A percentile compares a stretch with the other conserved stretches of the same genome.
Evolutionary conservation across 2,797 vertebrate genomes (phyloP).

Genomic region (Propithecus deckenii): DNA sequence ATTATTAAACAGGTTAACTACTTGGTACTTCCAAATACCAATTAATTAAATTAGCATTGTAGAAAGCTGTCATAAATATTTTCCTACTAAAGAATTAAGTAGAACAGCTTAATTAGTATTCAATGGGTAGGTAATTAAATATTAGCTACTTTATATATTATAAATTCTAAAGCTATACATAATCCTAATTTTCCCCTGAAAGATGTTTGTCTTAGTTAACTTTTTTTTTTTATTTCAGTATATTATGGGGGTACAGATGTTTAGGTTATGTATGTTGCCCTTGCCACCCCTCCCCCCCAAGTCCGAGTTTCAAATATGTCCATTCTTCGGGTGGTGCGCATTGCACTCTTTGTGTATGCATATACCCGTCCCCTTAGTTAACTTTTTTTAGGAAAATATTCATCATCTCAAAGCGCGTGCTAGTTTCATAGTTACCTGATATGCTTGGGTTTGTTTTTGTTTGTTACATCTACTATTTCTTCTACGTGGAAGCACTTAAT

Average conservation of each 20-base stretch:
- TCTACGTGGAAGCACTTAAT: not conserved
- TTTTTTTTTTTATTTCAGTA: not conserved
- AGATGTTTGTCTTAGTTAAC: not conserved
- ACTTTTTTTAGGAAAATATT: slow-evolving; percentile 10
- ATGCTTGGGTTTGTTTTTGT: not conserved
- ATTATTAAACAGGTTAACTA: not conserved
- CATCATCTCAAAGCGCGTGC: slow-evolving; percentile 16
- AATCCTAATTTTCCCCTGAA: not conserved
- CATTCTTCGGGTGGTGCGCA: no score
- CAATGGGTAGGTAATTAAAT: not conserved
- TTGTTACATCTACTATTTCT: not conserved
- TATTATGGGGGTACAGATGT: no score
- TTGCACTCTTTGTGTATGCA: no score
- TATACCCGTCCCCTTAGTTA: not conserved
- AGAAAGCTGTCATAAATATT: not conserved
- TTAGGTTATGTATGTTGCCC: no score
- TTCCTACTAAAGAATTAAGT: slow-evolving; percentile 14
- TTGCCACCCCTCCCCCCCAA: no score
- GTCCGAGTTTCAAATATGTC: no score
- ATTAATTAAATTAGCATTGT: not conserved
- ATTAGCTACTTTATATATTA: not conserved
- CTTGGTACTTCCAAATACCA: not conserved
- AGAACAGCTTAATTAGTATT: slow-evolving; percentile 1
- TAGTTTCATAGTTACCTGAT: not conserved
- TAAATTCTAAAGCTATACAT: not conserved